These are phyloP conservation scores for Encarsia formosa DNA, from an alignment of 2,888 invertebrate genomes.

Conservation along the genomic window DNA sequence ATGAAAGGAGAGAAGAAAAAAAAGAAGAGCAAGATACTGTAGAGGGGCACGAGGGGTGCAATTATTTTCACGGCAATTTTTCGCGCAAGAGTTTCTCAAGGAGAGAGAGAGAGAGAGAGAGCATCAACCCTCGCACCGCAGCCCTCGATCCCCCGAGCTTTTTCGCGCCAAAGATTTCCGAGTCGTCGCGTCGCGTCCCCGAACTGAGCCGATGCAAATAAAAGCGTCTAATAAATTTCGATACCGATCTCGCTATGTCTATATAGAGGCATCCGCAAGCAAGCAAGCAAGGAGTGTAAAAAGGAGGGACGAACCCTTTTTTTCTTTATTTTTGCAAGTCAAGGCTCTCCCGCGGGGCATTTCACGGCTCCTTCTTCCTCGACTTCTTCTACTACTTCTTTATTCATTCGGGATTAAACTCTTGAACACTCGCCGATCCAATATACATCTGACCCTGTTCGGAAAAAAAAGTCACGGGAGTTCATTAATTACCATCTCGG, in stretches of 20 bases:
- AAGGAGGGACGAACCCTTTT: slow-evolving; percentile 36
- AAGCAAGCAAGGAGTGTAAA: slow-evolving; percentile 4
- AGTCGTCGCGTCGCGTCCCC: slow-evolving; percentile 32
- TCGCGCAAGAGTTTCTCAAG: slow-evolving; percentile 22
- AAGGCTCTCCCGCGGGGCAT: slow-evolving; percentile 33
- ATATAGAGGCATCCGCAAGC: not conserved
- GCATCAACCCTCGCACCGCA: too few species aligned
- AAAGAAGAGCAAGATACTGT: slow-evolving; percentile 25
- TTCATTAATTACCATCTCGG: slow-evolving; percentile 34
- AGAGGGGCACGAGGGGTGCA: slow-evolving; percentile 33
- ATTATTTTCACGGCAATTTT: slow-evolving; percentile 45
- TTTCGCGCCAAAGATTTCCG: slow-evolving; percentile 30
- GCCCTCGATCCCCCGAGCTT: slow-evolving; percentile 13
- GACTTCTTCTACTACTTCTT: slow-evolving; percentile 33
- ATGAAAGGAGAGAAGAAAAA: slow-evolving; percentile 28
- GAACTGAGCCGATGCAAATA: slow-evolving; percentile 44
- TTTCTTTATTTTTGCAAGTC: slow-evolving; percentile 38
- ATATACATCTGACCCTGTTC: slow-evolving; percentile 18
- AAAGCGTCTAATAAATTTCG: slow-evolving; percentile 49
- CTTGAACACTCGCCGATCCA: slow-evolving; percentile 35
- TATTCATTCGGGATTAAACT: slow-evolving; percentile 36
- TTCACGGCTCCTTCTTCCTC: slow-evolving; percentile 24
- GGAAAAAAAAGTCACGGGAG: slow-evolving; percentile 31
- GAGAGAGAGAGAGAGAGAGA: too few species aligned
- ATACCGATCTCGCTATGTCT: slow-evolving; percentile 41